A percentile compares a stretch with the other conserved stretches of the same genome.
Evolutionary conservation across 2,797 vertebrate species (phyloP).

Genomic region (Acipenser oxyrinchus): DNA sequence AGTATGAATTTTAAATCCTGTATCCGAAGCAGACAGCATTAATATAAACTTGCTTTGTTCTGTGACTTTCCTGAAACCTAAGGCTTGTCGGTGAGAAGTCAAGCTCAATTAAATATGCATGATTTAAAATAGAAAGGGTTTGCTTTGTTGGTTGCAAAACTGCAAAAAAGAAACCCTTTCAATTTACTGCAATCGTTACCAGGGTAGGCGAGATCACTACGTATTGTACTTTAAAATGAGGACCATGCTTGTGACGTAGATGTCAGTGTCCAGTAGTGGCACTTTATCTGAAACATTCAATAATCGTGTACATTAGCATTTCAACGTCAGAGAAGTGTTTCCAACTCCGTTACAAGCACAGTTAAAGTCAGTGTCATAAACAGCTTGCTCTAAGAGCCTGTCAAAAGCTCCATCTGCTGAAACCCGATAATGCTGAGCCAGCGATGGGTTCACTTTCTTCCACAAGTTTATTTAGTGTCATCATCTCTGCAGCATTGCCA

Average conservation of each 20-base stretch:
- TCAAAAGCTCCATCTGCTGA: constrained; percentile 10
- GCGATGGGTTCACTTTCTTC: constrained; percentile 26
- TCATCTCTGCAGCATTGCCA: constrained; percentile 43
- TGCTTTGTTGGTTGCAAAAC: too few species aligned
- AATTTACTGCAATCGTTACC: too few species aligned
- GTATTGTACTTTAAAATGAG: too few species aligned
- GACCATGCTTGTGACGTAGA: too few species aligned
- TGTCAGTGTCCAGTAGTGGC: too few species aligned
- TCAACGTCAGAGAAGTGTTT: constrained; percentile 30
- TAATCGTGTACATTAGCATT: constrained; percentile 41
- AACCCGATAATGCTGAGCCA: constrained; percentile 21
- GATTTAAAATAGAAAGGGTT: background rate
- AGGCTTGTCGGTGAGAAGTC: background rate
- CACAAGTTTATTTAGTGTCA: constrained; percentile 40
- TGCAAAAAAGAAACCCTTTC: too few species aligned
- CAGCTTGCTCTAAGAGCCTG: background rate
- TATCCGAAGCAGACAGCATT: background rate
- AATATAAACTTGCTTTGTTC: background rate
- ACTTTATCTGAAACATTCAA: constrained; percentile 50
- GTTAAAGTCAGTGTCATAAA: constrained; percentile 39
- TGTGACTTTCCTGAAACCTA: constrained; percentile 2
- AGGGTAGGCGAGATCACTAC: too few species aligned
- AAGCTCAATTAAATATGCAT: background rate
- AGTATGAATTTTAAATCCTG: background rate
- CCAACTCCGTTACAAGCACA: constrained; percentile 13